Percentiles rank a stretch among this genome's conserved stretches.
These are phyloP conservation scores for Zonotrichia leucophrys DNA, from an alignment of 2,113 vertebrate genomes.

Conservation along the genomic window DNA sequence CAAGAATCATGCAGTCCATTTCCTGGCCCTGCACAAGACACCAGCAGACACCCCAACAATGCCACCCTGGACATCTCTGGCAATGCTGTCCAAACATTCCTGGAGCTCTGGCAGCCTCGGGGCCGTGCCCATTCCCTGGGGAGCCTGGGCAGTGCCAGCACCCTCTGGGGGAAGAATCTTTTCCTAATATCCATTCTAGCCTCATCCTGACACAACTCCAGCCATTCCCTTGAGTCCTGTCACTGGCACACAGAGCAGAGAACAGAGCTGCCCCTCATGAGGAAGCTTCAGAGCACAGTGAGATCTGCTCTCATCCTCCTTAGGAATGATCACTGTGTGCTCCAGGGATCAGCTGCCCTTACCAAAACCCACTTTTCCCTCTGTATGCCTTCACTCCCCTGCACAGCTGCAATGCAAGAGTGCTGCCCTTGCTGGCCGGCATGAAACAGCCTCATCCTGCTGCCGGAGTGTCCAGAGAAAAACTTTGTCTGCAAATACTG, in stretches of 20 bases:
- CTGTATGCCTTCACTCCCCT: neutral
- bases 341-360: neutral
- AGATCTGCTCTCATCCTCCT: neutral
- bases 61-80: neutral
- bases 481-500: slow-evolving; percentile 81
- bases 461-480: slow-evolving; percentile 27
- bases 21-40: neutral
- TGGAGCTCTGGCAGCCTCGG: neutral
- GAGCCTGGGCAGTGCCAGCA: neutral
- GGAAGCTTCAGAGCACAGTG: neutral
- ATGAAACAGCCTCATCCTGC: slow-evolving; percentile 72
- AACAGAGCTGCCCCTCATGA: neutral
- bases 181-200: neutral
- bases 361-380: fast-evolving
- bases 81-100: fast-evolving
- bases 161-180: neutral
- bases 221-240: neutral
- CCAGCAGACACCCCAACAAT: neutral
- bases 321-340: neutral
- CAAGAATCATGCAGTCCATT: neutral
- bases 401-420: neutral
- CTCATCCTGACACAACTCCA: neutral
- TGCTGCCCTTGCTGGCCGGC: neutral
- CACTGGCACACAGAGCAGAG: neutral
- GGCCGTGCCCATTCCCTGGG: neutral